Percentiles rank a stretch among this genome's conserved stretches.
phyloP scores from a whole-genome alignment of 2,797 vertebrate species.

The Periophthalmus magnuspinnatus region DNA sequence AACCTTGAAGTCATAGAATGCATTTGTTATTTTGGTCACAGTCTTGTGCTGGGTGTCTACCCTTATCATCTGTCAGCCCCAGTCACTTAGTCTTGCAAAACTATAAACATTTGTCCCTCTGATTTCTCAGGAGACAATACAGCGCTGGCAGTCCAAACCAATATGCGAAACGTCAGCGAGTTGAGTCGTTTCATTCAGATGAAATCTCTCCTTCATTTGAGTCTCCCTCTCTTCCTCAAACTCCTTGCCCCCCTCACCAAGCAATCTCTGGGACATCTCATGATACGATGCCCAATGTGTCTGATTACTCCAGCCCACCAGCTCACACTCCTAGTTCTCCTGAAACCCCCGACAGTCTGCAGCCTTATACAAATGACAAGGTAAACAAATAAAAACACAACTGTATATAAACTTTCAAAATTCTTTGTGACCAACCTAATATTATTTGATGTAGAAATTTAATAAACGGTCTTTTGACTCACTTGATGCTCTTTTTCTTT shows the following conservation, averaged over 20 bases:
- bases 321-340: conserved; percentile 46
- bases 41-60: neutral
- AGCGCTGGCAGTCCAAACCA: conserved; percentile 60
- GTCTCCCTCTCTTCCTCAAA: conserved; percentile 25
- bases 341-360: conserved; percentile 41
- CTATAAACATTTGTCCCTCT: neutral
- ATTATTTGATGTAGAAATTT: too few relatives aligned
- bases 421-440: too few relatives aligned
- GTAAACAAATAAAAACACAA: conserved; percentile 58
- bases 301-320: conserved; percentile 11
- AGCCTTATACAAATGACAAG: conserved; percentile 81
- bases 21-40: neutral
- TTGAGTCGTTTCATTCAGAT: conserved; percentile 65
- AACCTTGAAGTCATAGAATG: neutral
- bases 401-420: too few relatives aligned
- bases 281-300: conserved; percentile 24
- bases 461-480: too few relatives aligned
- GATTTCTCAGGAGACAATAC: conserved; percentile 79
- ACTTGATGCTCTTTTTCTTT: neutral
- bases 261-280: conserved; percentile 70
- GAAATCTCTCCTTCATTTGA: conserved; percentile 4
- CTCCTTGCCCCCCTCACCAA: conserved; percentile 25
- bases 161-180: conserved; percentile 81
- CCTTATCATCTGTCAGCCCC: neutral
- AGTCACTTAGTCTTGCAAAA: neutral